Evolutionary conservation across 2,797 vertebrate species (phyloP).

Genomic region (Etheostoma nigrum): DNA sequence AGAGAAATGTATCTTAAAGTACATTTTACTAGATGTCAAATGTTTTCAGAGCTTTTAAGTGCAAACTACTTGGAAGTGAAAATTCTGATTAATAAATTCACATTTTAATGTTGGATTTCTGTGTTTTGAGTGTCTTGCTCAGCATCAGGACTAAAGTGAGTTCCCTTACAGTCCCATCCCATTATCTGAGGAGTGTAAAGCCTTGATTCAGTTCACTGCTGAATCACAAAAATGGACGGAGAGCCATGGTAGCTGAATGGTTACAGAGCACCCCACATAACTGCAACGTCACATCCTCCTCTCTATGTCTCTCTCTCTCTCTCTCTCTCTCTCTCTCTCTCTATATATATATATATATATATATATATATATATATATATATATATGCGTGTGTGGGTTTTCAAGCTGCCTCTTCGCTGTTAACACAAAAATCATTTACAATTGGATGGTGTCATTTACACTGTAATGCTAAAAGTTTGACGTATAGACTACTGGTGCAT

Average conservation of each 20-base stretch:
- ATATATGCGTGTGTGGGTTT: no score
- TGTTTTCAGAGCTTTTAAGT: neutral
- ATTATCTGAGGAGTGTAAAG: no score
- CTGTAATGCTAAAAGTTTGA: neutral
- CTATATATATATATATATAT: no score
- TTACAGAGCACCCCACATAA: neutral
- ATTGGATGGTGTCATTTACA: neutral
- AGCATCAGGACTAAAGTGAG: neutral
- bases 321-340: no score
- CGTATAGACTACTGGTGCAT: neutral
- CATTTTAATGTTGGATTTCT: conserved; percentile 3
- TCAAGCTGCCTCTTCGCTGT: no score
- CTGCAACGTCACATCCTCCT: no score
- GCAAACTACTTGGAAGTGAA: neutral
- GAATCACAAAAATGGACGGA: neutral
- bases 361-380: no score
- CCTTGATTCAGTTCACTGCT: neutral
- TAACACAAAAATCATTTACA: no score
- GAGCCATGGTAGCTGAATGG: neutral
- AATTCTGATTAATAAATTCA: conserved; percentile 11
- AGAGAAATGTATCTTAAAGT: neutral
- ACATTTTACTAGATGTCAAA: neutral
- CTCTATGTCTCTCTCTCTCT: neutral
- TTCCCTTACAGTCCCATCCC: no score
- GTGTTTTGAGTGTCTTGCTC: neutral